These are phyloP conservation scores for Macrostomum cliftonense DNA, from an alignment of 2,888 invertebrate genomes.

Conservation along the genomic window DNA sequence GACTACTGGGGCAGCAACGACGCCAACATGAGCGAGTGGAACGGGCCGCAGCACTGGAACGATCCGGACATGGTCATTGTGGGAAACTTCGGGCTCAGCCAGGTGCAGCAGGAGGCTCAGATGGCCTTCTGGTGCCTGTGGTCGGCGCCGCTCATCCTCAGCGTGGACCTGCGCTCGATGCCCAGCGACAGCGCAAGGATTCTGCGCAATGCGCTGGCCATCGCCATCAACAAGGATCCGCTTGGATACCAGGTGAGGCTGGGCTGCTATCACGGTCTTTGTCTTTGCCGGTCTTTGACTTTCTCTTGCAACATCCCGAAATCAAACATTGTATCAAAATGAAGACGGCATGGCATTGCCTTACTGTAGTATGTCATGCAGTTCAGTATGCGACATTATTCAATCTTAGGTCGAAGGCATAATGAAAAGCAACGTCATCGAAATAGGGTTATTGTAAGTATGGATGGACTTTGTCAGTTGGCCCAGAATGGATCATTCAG, in stretches of 20 bases:
- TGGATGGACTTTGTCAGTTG: no score
- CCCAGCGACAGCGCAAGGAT: slow-evolving; percentile 74
- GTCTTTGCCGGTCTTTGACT: no score
- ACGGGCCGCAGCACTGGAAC: slow-evolving; percentile 89
- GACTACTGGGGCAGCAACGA: slow-evolving; percentile 86
- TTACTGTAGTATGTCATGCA: no score
- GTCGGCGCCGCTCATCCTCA: slow-evolving; percentile 85
- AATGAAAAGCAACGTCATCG: no score
- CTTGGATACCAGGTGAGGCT: slow-evolving; percentile 62
- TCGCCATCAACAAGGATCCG: slow-evolving; percentile 77
- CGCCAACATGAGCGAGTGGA: slow-evolving; percentile 66
- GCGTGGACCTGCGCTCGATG: slow-evolving; percentile 73
- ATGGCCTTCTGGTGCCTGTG: slow-evolving; percentile 89
- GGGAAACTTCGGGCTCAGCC: slow-evolving; percentile 78
- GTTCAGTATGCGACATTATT: no score
- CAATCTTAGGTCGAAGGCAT: no score
- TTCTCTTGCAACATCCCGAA: no score
- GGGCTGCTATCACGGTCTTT: no score
- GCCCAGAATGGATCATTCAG: no score
- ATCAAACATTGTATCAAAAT: no score
- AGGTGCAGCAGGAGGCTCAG: slow-evolving; percentile 80
- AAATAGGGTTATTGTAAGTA: no score
- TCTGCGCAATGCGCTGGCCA: slow-evolving; percentile 70
- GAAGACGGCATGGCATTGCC: no score
- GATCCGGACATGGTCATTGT: slow-evolving; percentile 84